phyloP scores from a whole-genome alignment of 2,797 vertebrate genomes.

The Pteronotus mesoamericanus region DNA sequence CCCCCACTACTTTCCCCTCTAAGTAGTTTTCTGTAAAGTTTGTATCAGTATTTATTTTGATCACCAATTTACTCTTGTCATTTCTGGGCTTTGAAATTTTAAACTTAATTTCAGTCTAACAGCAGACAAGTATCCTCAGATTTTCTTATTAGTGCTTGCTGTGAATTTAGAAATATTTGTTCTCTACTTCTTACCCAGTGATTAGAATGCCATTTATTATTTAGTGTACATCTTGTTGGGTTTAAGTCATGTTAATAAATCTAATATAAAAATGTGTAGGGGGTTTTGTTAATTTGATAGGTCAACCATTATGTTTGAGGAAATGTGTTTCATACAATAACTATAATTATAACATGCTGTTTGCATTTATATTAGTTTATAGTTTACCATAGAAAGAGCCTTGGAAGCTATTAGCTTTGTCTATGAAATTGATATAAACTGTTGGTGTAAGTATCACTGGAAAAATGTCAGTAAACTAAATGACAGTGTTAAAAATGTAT shows the following conservation, averaged over 20 bases:
- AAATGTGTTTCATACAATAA: not conserved
- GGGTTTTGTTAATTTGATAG: not conserved
- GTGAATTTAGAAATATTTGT: not conserved
- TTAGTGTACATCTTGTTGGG: not conserved
- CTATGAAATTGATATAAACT: not conserved
- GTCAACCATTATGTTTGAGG: not conserved
- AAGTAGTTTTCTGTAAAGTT: not conserved
- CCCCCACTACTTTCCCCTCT: no score
- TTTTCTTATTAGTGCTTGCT: not conserved
- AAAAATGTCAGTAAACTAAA: not conserved
- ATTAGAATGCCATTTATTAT: not conserved
- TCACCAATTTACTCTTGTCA: not conserved
- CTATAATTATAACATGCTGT: not conserved
- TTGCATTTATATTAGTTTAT: not conserved
- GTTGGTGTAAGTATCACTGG: not conserved
- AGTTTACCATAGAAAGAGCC: not conserved
- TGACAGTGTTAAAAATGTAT: not conserved
- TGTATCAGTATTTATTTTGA: not conserved
- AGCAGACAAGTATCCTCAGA: not conserved
- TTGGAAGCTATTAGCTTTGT: not conserved
- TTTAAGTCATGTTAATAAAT: not conserved
- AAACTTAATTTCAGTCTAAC: not conserved
- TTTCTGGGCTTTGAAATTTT: not conserved
- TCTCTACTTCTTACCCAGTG: not conserved
- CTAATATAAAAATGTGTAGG: not conserved